Base-by-base conservation (phyloP, 1,140 invertebrate species). In the Alviniconcha marisindica region DNA sequence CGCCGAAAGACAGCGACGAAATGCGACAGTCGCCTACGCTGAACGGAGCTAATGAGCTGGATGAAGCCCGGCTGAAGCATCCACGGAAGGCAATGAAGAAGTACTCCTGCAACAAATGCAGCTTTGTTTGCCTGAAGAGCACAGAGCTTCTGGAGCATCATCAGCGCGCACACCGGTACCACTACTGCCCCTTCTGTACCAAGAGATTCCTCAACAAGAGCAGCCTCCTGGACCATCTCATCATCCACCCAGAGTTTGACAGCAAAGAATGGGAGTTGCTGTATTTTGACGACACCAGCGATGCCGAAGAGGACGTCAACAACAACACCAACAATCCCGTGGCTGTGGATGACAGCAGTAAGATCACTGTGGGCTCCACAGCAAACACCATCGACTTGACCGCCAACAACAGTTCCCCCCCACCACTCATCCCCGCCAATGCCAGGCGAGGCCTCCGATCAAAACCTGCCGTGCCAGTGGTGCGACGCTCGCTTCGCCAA, bases 391-490 rank as follows among this genome's bases (percentile, higher is more conserved):
- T 51, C 51, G 7, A 77, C 60, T 40, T 74, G 44, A 56, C 66
- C 38, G 12, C 69, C 77, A 24, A 48, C 60, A 44, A 79, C 18
- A 51, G 38, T 42, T 81, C 80, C n/a, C 36, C 82, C 12, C 83
- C 83, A 80, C 73, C 7, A 4, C 24, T 28, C 14, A 5, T 80
- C 12, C 18, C 10, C 36, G 24, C 36, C 21, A 21, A 18, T n/a
- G 0, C 56, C 5, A 1, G 40, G 56, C 7, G 14, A 24, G 24
- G 33, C 21, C 40, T 15, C 5, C 28, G 3, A 60, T 40, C 77
- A 56, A 33, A 71, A 81, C 74, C 88, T 88, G 40, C 84, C 83
- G 3, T 92, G 91, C 88, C 90, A 92, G 77, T 92, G 91, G 91
- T 92, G 91, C 77, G 73, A 84, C n/a, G 87, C 89, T 24, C 85